Evolutionary conservation across 2,888 invertebrate species (phyloP), one percentile per base, ranked within the genome.

Genomic region (Hypselothyrea guttata): DNA sequence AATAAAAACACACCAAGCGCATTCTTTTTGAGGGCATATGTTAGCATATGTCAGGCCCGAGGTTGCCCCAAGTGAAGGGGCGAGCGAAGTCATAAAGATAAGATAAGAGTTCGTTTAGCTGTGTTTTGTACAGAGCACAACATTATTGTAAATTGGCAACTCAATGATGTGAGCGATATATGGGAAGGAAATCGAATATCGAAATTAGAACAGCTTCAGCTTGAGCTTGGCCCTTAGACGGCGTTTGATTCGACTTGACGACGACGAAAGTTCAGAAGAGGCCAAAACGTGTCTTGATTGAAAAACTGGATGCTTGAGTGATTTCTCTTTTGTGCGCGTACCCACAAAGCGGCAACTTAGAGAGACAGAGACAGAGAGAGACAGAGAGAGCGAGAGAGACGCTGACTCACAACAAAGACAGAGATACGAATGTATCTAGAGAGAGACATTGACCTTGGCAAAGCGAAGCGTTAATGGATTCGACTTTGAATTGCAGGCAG

Each of bases 81-180:
- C 46, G n/a, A n/a, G n/a, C n/a, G n/a, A n/a, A n/a, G n/a, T n/a
- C 56, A 75, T 71, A 60, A 79, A 79, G 81, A 74, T 75, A 75
- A 71, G 65, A 75, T 78, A 75, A 56, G 71, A 56, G 35, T 13
- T 38, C 38, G 5, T 7, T 7, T n/a, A n/a, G n/a, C 3, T 38
- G 28, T 47, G 18, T 37, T 44, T 44, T 42, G 7, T 27, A 34
- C 13, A 33, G 28, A 49, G 16, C 15, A 57, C n/a, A 72, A 58
- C 51, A 64, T 58, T 31, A 48, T 46, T 28, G n/a, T 42, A 70
- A 64, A 55, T 57, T 62, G 11, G 54, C 42, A 52, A 34, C 15
- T 28, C 51, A 70, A 54, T 74, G 28, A 46, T 49, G 51, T 46
- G 54, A 8, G 34, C 48, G 30, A 13, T 51, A 30, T 34, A 45